Evolutionary conservation across 2,797 vertebrate genomes (phyloP).

Genomic region (Galagoides demidoff): DNA sequence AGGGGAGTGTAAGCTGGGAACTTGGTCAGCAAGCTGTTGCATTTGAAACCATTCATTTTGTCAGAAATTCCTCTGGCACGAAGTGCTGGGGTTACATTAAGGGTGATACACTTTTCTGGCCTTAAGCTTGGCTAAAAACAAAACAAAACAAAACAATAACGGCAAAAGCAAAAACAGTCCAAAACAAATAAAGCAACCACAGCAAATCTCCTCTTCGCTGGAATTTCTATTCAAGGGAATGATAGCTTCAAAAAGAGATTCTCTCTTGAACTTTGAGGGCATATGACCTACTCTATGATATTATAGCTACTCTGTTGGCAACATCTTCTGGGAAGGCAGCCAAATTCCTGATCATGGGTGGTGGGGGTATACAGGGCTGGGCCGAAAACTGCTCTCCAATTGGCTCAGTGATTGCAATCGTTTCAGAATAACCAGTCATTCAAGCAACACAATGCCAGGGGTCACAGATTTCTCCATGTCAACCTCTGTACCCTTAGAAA

Average conservation of each 20-base stretch:
- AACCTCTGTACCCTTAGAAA: constrained; percentile 55
- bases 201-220: constrained; percentile 41
- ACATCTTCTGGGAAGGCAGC: constrained; percentile 25
- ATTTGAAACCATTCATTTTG: constrained; percentile 81
- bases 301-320: constrained; percentile 49
- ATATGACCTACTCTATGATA: constrained; percentile 42
- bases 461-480: constrained; percentile 49
- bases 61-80: constrained; percentile 81
- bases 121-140: constrained; percentile 65
- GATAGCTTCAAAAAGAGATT: constrained; percentile 39
- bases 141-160: constrained; percentile 50
- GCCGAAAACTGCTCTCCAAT: not conserved
- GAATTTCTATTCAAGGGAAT: constrained; percentile 28
- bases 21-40: constrained; percentile 71
- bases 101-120: constrained; percentile 76
- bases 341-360: constrained; percentile 55
- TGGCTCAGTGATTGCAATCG: constrained; percentile 28
- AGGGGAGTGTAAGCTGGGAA: constrained; percentile 68
- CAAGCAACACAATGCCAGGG: not conserved
- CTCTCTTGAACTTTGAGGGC: constrained; percentile 45
- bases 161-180: not conserved
- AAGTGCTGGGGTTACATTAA: constrained; percentile 74
- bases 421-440: constrained; percentile 54
- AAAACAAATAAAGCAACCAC: constrained; percentile 65
- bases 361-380: constrained; percentile 9